Percentiles rank a stretch among this genome's conserved stretches.
Conservation (phyloP, 2,797 vertebrate species). For the Furcifer pardalis region DNA sequence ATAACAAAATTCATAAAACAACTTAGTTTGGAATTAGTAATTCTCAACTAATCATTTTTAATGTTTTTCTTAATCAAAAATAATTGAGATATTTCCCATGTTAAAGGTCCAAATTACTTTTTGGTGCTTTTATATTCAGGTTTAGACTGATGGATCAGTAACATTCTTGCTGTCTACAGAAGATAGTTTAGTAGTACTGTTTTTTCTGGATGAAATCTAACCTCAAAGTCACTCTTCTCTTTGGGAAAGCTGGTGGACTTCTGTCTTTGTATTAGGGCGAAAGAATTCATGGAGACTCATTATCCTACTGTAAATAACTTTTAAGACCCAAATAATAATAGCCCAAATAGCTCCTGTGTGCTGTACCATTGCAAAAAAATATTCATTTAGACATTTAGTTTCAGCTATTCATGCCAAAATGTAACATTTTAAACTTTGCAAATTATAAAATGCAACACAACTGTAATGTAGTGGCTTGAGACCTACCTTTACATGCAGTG, state of each 20-base stretch:
- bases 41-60: slow-evolving; percentile 51
- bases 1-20: slow-evolving; percentile 27
- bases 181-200: slow-evolving; percentile 47
- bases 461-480: slow-evolving; percentile 88
- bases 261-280: slow-evolving; percentile 85
- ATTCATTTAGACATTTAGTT: slow-evolving; percentile 92
- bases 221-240: slow-evolving; percentile 57
- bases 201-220: slow-evolving; percentile 51
- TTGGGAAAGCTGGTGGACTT: slow-evolving; percentile 80
- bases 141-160: slow-evolving; percentile 56
- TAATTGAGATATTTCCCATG: slow-evolving; percentile 53
- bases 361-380: slow-evolving; percentile 92
- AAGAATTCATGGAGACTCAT: slow-evolving; percentile 92
- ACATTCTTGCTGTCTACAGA: slow-evolving; percentile 46
- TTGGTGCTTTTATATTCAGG: slow-evolving; percentile 66
- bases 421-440: slow-evolving; percentile 78
- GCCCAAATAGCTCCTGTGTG: slow-evolving; percentile 86
- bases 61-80: slow-evolving; percentile 47
- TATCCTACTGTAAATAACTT: slow-evolving; percentile 96
- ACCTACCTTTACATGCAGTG: slow-evolving; percentile 78
- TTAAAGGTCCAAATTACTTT: slow-evolving; percentile 56
- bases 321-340: slow-evolving; percentile 79
- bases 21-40: slow-evolving; percentile 54
- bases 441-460: slow-evolving; percentile 77
- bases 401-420: slow-evolving; percentile 81